Evolutionary conservation across 2,113 vertebrate genomes (phyloP).

Genomic region (Etheostoma cragini): DNA sequence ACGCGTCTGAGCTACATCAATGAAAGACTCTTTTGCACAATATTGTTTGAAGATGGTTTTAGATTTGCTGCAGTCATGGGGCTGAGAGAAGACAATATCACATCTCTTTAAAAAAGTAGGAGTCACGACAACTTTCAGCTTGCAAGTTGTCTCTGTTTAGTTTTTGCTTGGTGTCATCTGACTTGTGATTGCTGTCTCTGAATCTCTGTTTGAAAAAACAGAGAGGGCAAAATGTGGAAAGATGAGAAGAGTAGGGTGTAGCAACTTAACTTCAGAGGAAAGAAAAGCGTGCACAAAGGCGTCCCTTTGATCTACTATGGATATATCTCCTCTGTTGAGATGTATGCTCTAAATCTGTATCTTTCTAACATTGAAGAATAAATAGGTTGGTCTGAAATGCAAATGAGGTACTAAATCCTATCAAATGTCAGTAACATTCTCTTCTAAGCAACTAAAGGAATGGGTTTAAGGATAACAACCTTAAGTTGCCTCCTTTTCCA

Average conservation of each 20-base stretch:
- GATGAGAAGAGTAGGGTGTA: neutral
- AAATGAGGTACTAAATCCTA: conserved; percentile 31
- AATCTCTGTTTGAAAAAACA: conserved; percentile 13
- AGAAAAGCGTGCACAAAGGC: neutral
- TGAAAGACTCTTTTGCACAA: neutral
- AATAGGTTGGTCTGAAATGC: conserved; percentile 34
- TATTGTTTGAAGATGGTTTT: neutral
- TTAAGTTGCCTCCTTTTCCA: neutral
- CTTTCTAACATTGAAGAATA: conserved; percentile 11
- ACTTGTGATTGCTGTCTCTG: conserved; percentile 44
- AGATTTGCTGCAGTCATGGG: neutral
- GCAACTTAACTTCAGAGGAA: conserved; percentile 17
- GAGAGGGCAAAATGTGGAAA: neutral
- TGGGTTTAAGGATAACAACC: conserved; percentile 24
- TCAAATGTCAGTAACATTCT: conserved; percentile 21
- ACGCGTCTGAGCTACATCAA: neutral
- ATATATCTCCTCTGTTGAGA: conserved; percentile 2
- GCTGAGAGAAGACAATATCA: neutral
- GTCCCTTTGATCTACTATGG: conserved; percentile 29
- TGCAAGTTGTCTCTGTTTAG: conserved; percentile 36
- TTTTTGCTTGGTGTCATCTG: conserved; percentile 29
- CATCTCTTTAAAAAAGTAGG: conserved; percentile 18
- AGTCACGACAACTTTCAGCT: conserved; percentile 21
- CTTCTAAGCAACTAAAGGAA: neutral
- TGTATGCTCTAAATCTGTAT: neutral